phyloP scores from a whole-genome alignment of 1,140 invertebrate genomes.

The Apis laboriosa region DNA sequence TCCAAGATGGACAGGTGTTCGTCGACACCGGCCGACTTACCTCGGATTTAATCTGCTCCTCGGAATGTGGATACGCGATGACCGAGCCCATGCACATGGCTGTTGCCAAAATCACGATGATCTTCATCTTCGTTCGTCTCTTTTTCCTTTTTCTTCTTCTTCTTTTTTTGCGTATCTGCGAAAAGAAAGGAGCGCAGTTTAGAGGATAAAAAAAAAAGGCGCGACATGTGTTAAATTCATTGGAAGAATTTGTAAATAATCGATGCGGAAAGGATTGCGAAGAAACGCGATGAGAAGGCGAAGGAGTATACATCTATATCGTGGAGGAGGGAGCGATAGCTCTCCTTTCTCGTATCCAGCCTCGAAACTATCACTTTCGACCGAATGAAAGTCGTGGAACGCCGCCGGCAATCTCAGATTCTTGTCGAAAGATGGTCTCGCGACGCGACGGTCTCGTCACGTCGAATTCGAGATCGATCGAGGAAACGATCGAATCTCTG shows the following conservation, averaged over 20 bases:
- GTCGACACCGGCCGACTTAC: slow-evolving; percentile 60
- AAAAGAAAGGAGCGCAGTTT: neutral
- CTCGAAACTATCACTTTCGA: slow-evolving; percentile 79
- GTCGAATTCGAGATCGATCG: neutral
- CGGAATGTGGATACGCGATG: slow-evolving; percentile 71
- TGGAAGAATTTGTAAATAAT: no score
- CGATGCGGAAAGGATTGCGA: slow-evolving; percentile 43
- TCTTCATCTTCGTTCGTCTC: slow-evolving; percentile 69
- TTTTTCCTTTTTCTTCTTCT: no score
- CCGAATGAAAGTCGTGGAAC: slow-evolving; percentile 77
- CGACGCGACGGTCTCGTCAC: neutral
- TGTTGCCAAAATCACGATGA: slow-evolving; percentile 64
- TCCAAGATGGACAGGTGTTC: no score
- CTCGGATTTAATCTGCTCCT: slow-evolving; percentile 72
- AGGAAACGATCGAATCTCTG: no score
- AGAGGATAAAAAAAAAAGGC: no score
- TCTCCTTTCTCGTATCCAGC: slow-evolving; percentile 77
- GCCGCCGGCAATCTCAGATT: slow-evolving; percentile 56
- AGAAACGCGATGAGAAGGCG: slow-evolving; percentile 48
- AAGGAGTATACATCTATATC: slow-evolving; percentile 46
- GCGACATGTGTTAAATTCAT: no score
- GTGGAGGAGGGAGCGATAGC: slow-evolving; percentile 54
- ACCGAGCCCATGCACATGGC: slow-evolving; percentile 70
- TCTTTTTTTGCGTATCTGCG: slow-evolving; percentile 39
- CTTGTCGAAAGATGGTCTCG: slow-evolving; percentile 21